phyloP scores from a whole-genome alignment of 1,140 invertebrate species.

The Trichonephila clavipes region DNA sequence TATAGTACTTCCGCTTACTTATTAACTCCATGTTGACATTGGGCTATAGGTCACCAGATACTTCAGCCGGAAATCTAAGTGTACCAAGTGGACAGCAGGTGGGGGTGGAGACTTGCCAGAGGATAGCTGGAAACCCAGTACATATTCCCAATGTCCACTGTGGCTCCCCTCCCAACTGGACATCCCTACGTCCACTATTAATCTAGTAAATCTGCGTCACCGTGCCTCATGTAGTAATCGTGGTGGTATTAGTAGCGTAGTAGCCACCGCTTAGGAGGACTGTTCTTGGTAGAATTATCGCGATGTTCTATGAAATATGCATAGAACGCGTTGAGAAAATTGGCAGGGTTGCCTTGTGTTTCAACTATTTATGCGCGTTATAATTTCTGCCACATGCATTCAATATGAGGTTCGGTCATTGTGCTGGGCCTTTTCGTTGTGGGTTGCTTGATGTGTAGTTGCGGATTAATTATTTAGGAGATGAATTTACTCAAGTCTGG shows the following conservation, averaged over 20 bases:
- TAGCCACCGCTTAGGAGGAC: not conserved
- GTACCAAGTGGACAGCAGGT: not conserved
- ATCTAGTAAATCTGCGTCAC: slow-evolving; percentile 56
- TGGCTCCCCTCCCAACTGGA: slow-evolving; percentile 7
- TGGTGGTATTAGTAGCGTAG: slow-evolving; percentile 26
- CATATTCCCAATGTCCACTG: slow-evolving; percentile 39
- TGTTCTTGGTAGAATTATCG: slow-evolving; percentile 29
- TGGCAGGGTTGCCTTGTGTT: slow-evolving; percentile 40
- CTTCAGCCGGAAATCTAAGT: not conserved
- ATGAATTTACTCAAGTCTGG: not conserved
- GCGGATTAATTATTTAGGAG: not conserved
- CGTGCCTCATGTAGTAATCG: slow-evolving; percentile 50
- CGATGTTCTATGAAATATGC: slow-evolving; percentile 50
- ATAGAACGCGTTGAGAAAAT: slow-evolving; percentile 34
- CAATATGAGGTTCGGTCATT: not conserved
- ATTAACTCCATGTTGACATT: slow-evolving; percentile 59
- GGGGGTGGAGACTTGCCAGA: slow-evolving; percentile 1
- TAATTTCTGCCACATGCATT: slow-evolving; percentile 31
- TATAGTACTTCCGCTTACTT: slow-evolving; percentile 32
- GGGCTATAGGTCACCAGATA: slow-evolving; percentile 21
- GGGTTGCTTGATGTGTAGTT: not conserved
- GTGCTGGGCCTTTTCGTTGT: not conserved
- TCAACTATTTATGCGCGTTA: slow-evolving; percentile 54
- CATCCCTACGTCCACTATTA: slow-evolving; percentile 55
- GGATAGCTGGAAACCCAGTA: slow-evolving; percentile 12